Conservation (phyloP, 2,113 vertebrate species). For the Vimba vimba region DNA sequence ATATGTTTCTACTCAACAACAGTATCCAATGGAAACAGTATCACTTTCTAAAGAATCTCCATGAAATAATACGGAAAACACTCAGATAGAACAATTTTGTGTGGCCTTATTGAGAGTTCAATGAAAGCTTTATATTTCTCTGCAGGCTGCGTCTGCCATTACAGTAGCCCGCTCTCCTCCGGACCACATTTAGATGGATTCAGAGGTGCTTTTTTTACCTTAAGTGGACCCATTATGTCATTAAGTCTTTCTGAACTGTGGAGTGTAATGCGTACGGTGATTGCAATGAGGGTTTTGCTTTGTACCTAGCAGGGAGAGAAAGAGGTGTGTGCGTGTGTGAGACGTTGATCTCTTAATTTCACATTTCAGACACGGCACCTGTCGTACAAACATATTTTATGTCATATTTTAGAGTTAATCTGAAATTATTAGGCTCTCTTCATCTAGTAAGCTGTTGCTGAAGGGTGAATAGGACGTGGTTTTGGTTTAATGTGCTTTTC, state of each 20-base stretch:
- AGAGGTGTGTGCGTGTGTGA: not conserved
- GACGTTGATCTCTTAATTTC: slow-evolving; percentile 47
- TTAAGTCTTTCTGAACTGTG: slow-evolving; percentile 75
- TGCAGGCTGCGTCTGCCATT: slow-evolving; percentile 2
- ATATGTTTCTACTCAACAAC: not conserved
- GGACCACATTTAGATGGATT: slow-evolving; percentile 69
- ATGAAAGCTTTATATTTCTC: slow-evolving; percentile 8
- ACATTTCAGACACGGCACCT: slow-evolving; percentile 46
- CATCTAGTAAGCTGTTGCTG: slow-evolving; percentile 10
- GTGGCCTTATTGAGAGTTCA: slow-evolving; percentile 8
- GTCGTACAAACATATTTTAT: slow-evolving; percentile 49
- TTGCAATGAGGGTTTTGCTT: slow-evolving; percentile 47
- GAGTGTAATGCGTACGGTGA: slow-evolving; percentile 73
- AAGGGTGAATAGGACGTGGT: slow-evolving; percentile 19
- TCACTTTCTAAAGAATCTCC: not conserved
- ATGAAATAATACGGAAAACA: not conserved
- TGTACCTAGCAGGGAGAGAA: slow-evolving; percentile 10
- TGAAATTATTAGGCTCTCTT: slow-evolving; percentile 1
- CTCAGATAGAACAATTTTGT: not conserved
- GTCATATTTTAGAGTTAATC: too few species aligned
- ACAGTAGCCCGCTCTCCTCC: not conserved
- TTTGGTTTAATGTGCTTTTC: slow-evolving; percentile 10
- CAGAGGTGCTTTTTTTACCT: slow-evolving; percentile 69
- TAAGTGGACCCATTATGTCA: slow-evolving; percentile 76
- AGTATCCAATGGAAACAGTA: not conserved